A percentile compares a stretch with the other conserved stretches of the same genome.
phyloP scores from a whole-genome alignment of 2,113 vertebrate species.

The Gobio gobio region DNA sequence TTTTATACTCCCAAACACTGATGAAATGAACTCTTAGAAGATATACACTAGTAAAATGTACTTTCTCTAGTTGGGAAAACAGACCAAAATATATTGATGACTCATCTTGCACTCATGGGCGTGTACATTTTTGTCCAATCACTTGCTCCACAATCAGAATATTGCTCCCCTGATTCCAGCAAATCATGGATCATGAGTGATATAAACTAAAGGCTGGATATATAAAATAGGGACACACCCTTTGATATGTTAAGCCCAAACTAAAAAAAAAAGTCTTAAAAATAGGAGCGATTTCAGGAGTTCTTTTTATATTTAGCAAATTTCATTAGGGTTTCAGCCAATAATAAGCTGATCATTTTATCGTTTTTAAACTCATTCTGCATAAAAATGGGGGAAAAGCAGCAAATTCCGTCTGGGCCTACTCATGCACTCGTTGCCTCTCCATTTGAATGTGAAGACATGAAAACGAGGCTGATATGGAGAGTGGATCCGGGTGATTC shows the following conservation, averaged over 20 bases:
- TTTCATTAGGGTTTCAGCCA: background rate
- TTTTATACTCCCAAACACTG: background rate
- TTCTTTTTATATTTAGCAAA: background rate
- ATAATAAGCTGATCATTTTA: background rate
- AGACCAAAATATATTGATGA: background rate
- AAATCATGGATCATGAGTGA: background rate
- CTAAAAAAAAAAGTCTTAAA: background rate
- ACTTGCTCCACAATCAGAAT: background rate
- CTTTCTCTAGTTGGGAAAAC: background rate
- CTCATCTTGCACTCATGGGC: background rate
- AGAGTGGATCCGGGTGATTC: conserved; percentile 6
- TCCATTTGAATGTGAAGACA: conserved; percentile 24
- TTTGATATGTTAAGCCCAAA: background rate
- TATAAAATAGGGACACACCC: too few relatives aligned
- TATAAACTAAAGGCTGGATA: background rate
- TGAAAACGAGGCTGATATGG: conserved; percentile 5
- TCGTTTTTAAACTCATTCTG: background rate
- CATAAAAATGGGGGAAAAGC: conserved; percentile 7
- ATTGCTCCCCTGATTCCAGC: background rate
- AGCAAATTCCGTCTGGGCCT: conserved; percentile 14
- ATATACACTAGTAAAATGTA: background rate
- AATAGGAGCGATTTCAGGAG: background rate
- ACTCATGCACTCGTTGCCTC: conserved; percentile 9
- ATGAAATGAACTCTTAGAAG: background rate
- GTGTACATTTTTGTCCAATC: background rate